Evolutionary conservation across 2,113 vertebrate species (phyloP).

Genomic region (Sinocyclocheilus anophthalmus): DNA sequence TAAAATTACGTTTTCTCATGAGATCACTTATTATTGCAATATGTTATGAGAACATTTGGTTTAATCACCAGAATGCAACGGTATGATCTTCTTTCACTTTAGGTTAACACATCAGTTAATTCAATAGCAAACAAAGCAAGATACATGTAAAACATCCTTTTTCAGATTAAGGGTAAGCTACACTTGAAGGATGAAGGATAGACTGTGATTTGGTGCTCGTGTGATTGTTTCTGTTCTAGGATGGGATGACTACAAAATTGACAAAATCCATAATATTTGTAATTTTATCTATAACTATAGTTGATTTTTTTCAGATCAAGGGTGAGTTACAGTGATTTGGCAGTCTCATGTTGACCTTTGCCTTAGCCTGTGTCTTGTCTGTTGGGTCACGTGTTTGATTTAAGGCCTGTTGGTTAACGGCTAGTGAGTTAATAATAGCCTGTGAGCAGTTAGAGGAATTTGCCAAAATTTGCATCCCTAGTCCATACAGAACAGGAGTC

Average conservation of each 20-base stretch:
- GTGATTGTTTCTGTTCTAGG: too few relatives aligned
- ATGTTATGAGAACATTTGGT: too few relatives aligned
- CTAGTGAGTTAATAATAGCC: not conserved
- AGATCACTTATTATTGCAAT: too few relatives aligned
- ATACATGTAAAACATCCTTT: too few relatives aligned
- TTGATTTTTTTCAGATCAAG: not conserved
- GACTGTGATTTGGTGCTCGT: too few relatives aligned
- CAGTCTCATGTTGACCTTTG: not conserved
- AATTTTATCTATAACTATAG: not conserved
- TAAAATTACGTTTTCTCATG: too few relatives aligned
- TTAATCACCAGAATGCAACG: too few relatives aligned
- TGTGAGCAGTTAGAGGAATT: not conserved
- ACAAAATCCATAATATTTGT: not conserved
- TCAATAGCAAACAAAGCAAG: too few relatives aligned
- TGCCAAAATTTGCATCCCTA: not conserved
- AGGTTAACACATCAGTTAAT: too few relatives aligned
- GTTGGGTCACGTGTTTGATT: not conserved
- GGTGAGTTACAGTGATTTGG: not conserved
- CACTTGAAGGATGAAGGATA: too few relatives aligned
- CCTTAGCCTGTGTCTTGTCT: not conserved
- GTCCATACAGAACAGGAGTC: not conserved
- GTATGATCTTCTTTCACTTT: too few relatives aligned
- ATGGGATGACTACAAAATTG: not conserved
- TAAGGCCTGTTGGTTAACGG: not conserved
- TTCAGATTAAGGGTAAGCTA: too few relatives aligned